These are phyloP conservation scores for Anas flavirostris DNA, from an alignment of 2,797 vertebrate species.

Conservation along the genomic window DNA sequence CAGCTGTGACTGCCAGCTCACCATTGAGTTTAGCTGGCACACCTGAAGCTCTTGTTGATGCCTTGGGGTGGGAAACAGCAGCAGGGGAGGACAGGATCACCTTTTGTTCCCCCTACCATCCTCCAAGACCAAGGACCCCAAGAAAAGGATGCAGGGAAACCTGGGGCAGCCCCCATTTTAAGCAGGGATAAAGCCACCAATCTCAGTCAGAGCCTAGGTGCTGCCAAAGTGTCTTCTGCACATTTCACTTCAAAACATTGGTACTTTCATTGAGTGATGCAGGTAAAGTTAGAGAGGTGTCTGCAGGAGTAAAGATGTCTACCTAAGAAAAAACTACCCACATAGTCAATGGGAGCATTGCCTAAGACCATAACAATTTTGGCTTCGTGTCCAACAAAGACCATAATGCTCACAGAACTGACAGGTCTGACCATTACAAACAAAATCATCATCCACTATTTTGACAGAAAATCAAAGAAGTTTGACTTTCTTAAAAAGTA, in stretches of 20 bases:
- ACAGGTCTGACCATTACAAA: neutral
- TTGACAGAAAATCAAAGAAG: slow-evolving; percentile 44
- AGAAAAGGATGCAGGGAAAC: neutral
- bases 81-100: neutral
- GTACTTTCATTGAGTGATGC: neutral
- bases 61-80: neutral
- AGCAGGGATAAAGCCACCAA: neutral
- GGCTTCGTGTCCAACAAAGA: neutral
- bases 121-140: neutral
- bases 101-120: neutral
- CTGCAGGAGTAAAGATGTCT: neutral
- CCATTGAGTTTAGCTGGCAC: no score
- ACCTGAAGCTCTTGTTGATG: neutral
- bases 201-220: neutral
- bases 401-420: neutral
- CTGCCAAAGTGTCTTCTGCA: neutral
- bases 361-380: neutral
- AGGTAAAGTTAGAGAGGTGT: neutral
- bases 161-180: neutral
- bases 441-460: slow-evolving; percentile 22
- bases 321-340: neutral
- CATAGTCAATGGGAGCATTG: neutral
- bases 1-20: neutral
- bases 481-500: neutral
- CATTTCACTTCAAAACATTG: neutral